Evolutionary conservation across 2,113 vertebrate species (phyloP).

Genomic region (Chloropsis cyanopogon): DNA sequence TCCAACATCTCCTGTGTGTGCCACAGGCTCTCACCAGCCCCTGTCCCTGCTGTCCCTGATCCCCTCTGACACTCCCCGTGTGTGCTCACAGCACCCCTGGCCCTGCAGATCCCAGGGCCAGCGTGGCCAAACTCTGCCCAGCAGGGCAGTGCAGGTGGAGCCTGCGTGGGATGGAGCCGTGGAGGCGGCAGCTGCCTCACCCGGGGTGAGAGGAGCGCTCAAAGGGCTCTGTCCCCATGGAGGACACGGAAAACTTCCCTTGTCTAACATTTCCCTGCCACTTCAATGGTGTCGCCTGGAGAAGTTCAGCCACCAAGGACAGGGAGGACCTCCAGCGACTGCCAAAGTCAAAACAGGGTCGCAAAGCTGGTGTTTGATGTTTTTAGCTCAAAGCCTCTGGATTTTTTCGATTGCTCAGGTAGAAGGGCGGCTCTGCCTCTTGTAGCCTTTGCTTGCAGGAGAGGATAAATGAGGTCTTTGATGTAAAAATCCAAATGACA

Average conservation of each 20-base stretch:
- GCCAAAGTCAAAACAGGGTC: background rate
- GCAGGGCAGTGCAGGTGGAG: accelerated
- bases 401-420: background rate
- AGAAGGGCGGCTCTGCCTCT: background rate
- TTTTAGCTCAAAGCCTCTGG: background rate
- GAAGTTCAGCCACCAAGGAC: background rate
- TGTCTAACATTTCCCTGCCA: background rate
- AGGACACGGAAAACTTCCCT: background rate
- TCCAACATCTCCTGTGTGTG: background rate
- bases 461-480: background rate
- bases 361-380: background rate
- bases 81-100: background rate
- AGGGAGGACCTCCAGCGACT: background rate
- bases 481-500: constrained; percentile 1
- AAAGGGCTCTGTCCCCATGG: accelerated
- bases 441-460: background rate
- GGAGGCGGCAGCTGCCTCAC: background rate
- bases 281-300: background rate
- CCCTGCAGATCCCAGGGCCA: background rate
- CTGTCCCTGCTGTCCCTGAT: accelerated
- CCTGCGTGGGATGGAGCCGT: accelerated
- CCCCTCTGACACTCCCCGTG: accelerated
- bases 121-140: background rate
- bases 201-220: background rate
- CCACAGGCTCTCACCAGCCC: background rate